Evolutionary conservation across 2,113 vertebrate species (phyloP).

Genomic region (Chamaetylas fuelleborni): DNA sequence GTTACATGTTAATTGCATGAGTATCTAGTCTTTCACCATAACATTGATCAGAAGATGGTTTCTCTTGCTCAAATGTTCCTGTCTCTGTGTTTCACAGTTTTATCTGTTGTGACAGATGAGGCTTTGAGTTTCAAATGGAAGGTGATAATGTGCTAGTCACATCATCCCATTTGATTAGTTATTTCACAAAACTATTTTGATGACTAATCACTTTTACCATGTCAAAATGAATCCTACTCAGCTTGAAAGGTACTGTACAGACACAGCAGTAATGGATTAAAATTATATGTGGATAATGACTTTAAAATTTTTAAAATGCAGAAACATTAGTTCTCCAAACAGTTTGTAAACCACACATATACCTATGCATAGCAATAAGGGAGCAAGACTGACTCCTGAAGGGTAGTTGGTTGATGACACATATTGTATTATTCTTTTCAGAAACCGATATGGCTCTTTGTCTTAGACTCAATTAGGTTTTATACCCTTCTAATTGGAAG

Average conservation of each 20-base stretch:
- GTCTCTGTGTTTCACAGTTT: neutral
- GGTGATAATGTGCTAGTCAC: slow-evolving; percentile 29
- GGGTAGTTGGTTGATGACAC: neutral
- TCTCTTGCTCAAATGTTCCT: neutral
- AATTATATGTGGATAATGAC: neutral
- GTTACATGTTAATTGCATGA: neutral
- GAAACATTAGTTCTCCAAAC: neutral
- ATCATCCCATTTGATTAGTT: slow-evolving; percentile 46
- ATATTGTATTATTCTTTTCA: neutral
- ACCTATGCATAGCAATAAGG: neutral
- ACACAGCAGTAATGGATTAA: slow-evolving; percentile 4
- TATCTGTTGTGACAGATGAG: slow-evolving; percentile 33
- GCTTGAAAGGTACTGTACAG: neutral
- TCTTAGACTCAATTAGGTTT: slow-evolving; percentile 27
- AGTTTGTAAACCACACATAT: neutral
- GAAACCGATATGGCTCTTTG: neutral
- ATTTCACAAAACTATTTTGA: slow-evolving; percentile 42
- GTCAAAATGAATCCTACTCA: slow-evolving; percentile 57
- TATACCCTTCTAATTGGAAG: neutral
- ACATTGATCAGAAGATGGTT: neutral
- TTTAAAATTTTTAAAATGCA: neutral
- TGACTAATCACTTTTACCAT: slow-evolving; percentile 55
- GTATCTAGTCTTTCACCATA: neutral
- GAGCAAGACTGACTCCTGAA: neutral
- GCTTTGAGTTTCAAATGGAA: slow-evolving; percentile 18